Evolutionary conservation across 2,888 invertebrate genomes (phyloP).

Genomic region (Dryococelus australis): DNA sequence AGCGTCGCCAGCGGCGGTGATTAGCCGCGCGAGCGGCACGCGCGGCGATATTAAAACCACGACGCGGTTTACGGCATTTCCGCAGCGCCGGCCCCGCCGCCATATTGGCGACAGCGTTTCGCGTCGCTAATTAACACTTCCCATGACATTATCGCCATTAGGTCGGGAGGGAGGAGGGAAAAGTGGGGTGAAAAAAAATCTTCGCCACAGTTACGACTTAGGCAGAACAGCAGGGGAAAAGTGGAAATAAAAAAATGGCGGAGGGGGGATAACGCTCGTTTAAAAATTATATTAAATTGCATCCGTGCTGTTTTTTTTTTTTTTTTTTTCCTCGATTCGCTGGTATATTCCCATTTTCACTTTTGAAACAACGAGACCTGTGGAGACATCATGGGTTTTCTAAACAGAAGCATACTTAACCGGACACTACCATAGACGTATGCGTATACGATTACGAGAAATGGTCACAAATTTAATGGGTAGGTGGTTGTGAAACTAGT

Average conservation of each 20-base stretch:
- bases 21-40: neutral
- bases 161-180: neutral
- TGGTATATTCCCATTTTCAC: too few species aligned
- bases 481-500: too few species aligned
- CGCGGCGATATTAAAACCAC: neutral
- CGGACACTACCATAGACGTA: too few species aligned
- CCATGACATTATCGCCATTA: neutral
- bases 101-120: neutral
- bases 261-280: too few species aligned
- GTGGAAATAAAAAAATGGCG: neutral
- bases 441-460: too few species aligned
- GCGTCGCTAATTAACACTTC: slow-evolving; percentile 3
- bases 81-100: neutral
- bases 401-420: too few species aligned
- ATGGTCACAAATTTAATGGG: too few species aligned
- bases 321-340: too few species aligned
- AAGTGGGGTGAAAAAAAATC: neutral
- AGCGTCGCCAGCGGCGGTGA: neutral
- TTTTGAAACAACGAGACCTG: too few species aligned
- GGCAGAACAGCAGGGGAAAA: neutral
- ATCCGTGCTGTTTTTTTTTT: too few species aligned
- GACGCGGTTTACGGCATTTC: neutral
- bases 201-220: neutral
- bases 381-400: too few species aligned
- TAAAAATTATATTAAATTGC: too few species aligned